Percentiles rank a stretch among this genome's conserved stretches.
These are phyloP conservation scores for Stigmatopora argus DNA, from an alignment of 2,113 vertebrate species.

Conservation along the genomic window DNA sequence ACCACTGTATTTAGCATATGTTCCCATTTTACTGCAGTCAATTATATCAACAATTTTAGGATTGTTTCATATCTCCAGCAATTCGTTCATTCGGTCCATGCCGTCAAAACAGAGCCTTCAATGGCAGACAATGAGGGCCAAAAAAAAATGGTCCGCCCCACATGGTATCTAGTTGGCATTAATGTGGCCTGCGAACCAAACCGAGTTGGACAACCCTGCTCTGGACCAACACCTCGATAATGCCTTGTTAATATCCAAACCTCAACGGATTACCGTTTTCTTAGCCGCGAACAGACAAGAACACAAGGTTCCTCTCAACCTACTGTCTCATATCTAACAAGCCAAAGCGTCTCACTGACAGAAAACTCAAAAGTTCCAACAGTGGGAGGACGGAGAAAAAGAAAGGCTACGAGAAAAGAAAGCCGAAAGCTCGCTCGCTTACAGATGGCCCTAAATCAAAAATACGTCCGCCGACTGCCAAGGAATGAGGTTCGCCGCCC, in stretches of 20 bases:
- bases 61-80: no score
- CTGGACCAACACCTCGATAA: background rate
- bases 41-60: no score
- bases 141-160: no score
- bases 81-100: no score
- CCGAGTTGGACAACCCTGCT: no score
- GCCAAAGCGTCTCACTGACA: constrained; percentile 7
- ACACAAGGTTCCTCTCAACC: background rate
- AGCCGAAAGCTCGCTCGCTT: constrained; percentile 14
- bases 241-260: background rate
- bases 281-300: background rate
- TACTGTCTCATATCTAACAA: constrained; percentile 1
- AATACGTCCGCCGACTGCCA: constrained; percentile 59
- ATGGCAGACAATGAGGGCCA: no score
- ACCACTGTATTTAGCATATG: no score
- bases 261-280: background rate
- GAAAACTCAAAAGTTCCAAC: constrained; percentile 20
- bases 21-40: no score
- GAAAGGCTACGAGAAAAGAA: constrained; percentile 1
- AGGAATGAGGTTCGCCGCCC: constrained; percentile 51
- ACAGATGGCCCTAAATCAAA: constrained; percentile 70
- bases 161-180: no score
- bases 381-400: constrained; percentile 33
- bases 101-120: no score
- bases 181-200: no score